phyloP scores from a whole-genome alignment of 2,113 vertebrate genomes.

The Leiothrix lutea region DNA sequence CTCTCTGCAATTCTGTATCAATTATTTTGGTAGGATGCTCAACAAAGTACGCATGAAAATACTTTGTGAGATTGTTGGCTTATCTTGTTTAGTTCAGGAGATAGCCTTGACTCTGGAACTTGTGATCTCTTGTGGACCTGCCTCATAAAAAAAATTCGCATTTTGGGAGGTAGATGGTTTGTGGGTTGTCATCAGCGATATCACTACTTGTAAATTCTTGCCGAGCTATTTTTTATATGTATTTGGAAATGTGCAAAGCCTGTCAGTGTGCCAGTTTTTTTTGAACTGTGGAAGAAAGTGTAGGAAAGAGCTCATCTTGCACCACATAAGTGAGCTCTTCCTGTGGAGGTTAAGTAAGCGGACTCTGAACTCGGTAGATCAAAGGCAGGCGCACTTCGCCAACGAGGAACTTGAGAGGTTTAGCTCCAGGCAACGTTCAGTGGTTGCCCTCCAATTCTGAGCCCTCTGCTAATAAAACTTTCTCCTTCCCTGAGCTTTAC shows the following conservation, averaged over 20 bases:
- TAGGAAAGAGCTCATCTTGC: conserved; percentile 43
- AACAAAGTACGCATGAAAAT: background rate
- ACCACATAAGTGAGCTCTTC: conserved; percentile 31
- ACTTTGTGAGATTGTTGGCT: background rate
- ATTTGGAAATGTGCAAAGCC: conserved; percentile 24
- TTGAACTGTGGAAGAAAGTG: conserved; percentile 2
- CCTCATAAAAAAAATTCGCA: accelerated
- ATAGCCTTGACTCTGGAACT: background rate
- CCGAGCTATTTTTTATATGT: conserved; percentile 10
- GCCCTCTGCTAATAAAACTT: conserved; percentile 48
- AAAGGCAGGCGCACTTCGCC: background rate
- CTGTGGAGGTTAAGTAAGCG: conserved; percentile 21
- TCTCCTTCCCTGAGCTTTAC: conserved; percentile 3
- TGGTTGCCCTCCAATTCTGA: conserved; percentile 47
- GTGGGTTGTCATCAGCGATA: background rate
- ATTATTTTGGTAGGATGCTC: background rate
- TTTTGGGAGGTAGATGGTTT: background rate
- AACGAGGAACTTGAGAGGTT: background rate
- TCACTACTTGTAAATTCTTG: conserved; percentile 6
- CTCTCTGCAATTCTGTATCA: background rate
- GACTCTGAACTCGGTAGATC: background rate
- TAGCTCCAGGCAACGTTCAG: conserved; percentile 29
- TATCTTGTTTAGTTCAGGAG: background rate
- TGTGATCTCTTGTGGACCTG: background rate
- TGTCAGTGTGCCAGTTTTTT: conserved; percentile 15